Evolutionary conservation across 1,140 invertebrate species (phyloP).

Genomic region (Lethocerus indicus): DNA sequence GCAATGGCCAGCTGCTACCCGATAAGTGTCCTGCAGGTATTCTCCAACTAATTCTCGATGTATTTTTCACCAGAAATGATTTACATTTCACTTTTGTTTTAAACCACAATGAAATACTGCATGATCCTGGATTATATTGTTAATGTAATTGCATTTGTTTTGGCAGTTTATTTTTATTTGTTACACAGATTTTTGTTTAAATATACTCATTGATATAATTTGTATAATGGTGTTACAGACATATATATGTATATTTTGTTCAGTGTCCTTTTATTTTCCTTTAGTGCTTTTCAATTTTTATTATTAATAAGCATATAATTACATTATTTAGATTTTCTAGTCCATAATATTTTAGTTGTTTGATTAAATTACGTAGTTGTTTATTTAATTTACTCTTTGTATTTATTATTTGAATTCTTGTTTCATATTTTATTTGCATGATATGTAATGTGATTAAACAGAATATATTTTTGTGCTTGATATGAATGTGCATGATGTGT

Average conservation of each 20-base stretch:
- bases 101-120: not conserved
- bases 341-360: not conserved
- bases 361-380: not conserved
- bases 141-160: not conserved
- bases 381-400: not conserved
- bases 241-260: too few relatives aligned
- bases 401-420: too few relatives aligned
- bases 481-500: slow-evolving; percentile 19
- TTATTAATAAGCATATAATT: too few relatives aligned
- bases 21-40: slow-evolving; percentile 30
- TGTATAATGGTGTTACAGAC: not conserved
- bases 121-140: not conserved
- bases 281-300: too few relatives aligned
- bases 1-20: slow-evolving; percentile 28
- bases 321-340: not conserved
- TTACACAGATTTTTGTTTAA: not conserved
- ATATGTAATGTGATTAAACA: slow-evolving; percentile 12
- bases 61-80: not conserved
- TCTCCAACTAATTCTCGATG: not conserved
- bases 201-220: not conserved
- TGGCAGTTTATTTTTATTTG: not conserved
- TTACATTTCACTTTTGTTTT: slow-evolving; percentile 17
- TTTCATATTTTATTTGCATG: not conserved
- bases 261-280: too few relatives aligned
- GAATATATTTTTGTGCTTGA: not conserved